Base-by-base conservation (phyloP, 2,888 invertebrate genomes). In the Arctia plantaginis region DNA sequence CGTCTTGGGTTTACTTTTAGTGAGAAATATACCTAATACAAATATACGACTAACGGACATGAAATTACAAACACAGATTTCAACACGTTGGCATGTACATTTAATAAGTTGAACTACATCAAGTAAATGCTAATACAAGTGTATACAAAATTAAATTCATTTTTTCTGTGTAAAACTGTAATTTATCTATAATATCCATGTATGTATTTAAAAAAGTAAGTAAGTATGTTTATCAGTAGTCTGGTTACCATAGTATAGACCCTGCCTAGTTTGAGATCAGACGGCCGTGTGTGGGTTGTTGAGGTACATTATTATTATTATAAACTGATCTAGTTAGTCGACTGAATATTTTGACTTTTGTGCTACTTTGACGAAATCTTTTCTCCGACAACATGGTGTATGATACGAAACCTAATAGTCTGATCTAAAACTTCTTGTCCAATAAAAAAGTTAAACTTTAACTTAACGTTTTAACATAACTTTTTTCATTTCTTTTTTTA, bases 41-140 rank as follows among this genome's bases (percentile, higher is more conserved):
- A 66, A 41, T 69, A 55, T 55, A 39, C 68, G 20, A 47, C 20
- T 20, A 3, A 20, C 18, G 20, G 20, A 20, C 20, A 18, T 76
- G 78, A 83, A 79, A 75, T 81, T 77, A 83, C 81, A 78, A 78
- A 80, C 79, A 76, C 73, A 51, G 73, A 75, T 75, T 75, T 67
- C 75, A 80, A 74, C 65, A 72, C 68, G 13, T 78, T 82, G 80
- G 80, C 80, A 55, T 78, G 69, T 67, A 18, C 68, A 23, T 1
- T 15, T 13, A 15, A 39, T 35, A 23, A 23, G 35, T 39, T 13
- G 35, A 35, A 23, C 23, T 13, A 35, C 33, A n/a, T n/a, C n/a
- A n/a, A n/a, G 65, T 39, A 3, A 35, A 35, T 62, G 1, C 7
- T 30, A 62, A 15, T 62, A 18, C 27, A 15, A 27, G 27, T 59